Evolutionary conservation across 1,140 invertebrate genomes (phyloP), one percentile per base, ranked within the genome.

Genomic region (Streblospio benedicti): DNA sequence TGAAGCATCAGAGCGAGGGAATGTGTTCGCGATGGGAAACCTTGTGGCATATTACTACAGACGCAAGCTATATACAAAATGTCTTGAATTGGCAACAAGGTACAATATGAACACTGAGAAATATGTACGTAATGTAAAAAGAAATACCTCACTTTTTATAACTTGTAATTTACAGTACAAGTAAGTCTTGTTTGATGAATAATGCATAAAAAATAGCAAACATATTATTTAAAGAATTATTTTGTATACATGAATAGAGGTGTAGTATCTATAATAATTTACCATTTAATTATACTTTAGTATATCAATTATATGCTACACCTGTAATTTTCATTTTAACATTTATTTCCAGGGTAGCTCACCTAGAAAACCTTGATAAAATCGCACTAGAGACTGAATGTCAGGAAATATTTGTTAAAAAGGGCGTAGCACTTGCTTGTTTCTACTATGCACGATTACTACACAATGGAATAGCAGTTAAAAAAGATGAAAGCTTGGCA

Each of bases 11-110:
- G 69, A 75, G 27, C 58, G 75, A 53, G 77, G 77, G 16, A 79
- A 76, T 69, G 73, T 79, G n/a, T 79, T 75, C 61, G 76, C 77
- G 33, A 76, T 76, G 72, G 77, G 76, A 2, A 71, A 76, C 54
- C 65, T 78, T 32, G 68, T 74, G 3, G 63, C 65, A 9, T 69
- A 76, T 50, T 79, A 76, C 60, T 79, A 79, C 64, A 64, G 62
- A 28, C 66, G 69, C 14, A 78, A 76, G 61, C 64, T 79, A 0
- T 79, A 67, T 61, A 77, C 75, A 1, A 79, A 79, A 66, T 67
- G 73, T 32, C 69, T 69, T 2, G 74, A 75, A 44, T 61, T 79
- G n/a, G 73, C 73, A 23, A 67, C 69, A 43, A 74, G 69, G 76
- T 78, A 54, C 62, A 59, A 52, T 16, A 44, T 30, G 14, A n/a